These are phyloP conservation scores for Columba livia DNA, from an alignment of 2,113 vertebrate species.

Conservation along the genomic window DNA sequence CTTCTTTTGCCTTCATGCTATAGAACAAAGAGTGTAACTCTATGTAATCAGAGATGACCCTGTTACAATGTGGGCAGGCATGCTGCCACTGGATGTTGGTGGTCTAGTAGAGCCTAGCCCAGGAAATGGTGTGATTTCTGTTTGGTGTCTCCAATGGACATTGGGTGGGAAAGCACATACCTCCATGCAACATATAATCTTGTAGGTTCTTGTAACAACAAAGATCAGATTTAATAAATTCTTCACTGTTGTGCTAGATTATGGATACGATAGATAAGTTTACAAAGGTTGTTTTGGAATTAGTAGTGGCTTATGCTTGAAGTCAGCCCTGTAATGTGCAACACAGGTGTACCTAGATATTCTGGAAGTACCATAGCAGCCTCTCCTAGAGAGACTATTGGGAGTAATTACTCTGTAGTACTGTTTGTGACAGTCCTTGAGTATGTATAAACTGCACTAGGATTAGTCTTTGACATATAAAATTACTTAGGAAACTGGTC, in stretches of 20 bases:
- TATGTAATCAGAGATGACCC: background rate
- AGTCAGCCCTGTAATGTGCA: background rate
- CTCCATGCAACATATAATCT: rapidly evolving
- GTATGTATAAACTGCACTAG: background rate
- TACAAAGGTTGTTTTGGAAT: background rate
- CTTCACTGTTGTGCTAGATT: background rate
- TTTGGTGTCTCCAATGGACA: background rate
- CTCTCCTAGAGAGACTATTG: background rate
- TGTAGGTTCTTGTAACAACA: background rate
- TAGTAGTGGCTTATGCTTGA: background rate
- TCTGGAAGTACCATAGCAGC: background rate
- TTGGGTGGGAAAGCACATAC: background rate
- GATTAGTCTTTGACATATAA: background rate
- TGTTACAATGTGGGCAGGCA: rapidly evolving
- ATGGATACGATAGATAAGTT: background rate
- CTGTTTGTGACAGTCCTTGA: background rate
- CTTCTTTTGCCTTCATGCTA: background rate
- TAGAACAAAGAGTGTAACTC: background rate
- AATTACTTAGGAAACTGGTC: background rate
- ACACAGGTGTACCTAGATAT: background rate
- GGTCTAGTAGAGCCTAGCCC: background rate
- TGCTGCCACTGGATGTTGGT: background rate
- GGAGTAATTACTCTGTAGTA: background rate
- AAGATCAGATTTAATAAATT: background rate
- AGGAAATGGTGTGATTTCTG: background rate